Evolutionary conservation across 2,888 invertebrate genomes (phyloP).

Genomic region (Trichopria drosophilae): DNA sequence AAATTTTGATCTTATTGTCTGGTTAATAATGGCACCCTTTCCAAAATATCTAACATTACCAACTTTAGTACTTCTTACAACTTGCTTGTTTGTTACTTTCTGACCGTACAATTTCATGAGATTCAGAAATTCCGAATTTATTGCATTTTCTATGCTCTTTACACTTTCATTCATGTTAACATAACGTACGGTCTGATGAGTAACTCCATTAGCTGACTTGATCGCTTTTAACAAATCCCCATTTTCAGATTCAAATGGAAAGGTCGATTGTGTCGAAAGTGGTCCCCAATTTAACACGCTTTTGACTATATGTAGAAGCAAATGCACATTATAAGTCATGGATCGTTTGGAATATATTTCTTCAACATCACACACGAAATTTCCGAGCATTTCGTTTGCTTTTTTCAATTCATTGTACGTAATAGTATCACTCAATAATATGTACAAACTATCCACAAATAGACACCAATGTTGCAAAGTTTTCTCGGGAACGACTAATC

Average conservation of each 20-base stretch:
- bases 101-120: too few species aligned
- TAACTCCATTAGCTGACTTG: too few species aligned
- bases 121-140: too few species aligned
- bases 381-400: background rate
- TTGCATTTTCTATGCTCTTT: too few species aligned
- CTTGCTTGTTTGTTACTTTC: too few species aligned
- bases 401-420: slow-evolving; percentile 6
- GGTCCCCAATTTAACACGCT: slow-evolving; percentile 4
- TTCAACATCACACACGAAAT: slow-evolving; percentile 1
- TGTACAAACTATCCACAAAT: too few species aligned
- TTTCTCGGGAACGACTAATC: slow-evolving; percentile 13
- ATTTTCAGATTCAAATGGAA: slow-evolving; percentile 9
- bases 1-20: too few species aligned
- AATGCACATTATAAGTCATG: slow-evolving; percentile 7
- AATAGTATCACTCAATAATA: slow-evolving; percentile 10
- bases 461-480: background rate
- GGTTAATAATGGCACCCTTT: too few species aligned
- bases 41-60: too few species aligned
- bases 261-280: background rate
- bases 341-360: background rate
- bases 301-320: background rate
- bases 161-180: too few species aligned
- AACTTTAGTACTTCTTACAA: too few species aligned
- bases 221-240: background rate
- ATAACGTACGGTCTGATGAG: too few species aligned